phyloP scores from a whole-genome alignment of 1,140 invertebrate species.

The Pissodes strobi region DNA sequence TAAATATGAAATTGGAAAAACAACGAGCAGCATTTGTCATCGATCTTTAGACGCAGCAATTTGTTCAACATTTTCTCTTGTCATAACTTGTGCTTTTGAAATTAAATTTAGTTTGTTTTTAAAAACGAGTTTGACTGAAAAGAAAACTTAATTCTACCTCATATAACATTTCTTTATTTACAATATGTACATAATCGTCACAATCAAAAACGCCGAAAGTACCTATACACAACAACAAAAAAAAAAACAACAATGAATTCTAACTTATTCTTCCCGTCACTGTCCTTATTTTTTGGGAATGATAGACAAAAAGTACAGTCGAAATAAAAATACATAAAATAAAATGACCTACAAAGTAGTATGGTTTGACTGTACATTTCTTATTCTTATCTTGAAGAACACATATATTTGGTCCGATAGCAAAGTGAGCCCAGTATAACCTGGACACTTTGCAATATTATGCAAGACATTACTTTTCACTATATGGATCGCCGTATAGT shows the following conservation, averaged over 20 bases:
- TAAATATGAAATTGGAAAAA: no score
- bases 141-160: no score
- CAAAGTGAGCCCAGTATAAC: neutral
- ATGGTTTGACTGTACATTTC: neutral
- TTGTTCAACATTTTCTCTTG: no score
- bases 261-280: slow-evolving; percentile 5
- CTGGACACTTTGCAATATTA: neutral
- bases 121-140: no score
- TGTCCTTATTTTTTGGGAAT: slow-evolving; percentile 26
- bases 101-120: no score
- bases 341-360: neutral
- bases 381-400: no score
- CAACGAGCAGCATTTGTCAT: no score
- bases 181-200: slow-evolving; percentile 21
- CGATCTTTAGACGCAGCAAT: no score
- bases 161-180: slow-evolving; percentile 9
- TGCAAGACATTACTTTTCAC: neutral
- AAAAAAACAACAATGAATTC: slow-evolving; percentile 10
- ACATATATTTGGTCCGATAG: slow-evolving; percentile 23
- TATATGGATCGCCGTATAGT: neutral
- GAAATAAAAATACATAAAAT: slow-evolving; percentile 1
- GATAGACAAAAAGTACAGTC: slow-evolving; percentile 15
- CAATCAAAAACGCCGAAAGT: slow-evolving; percentile 8
- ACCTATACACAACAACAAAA: slow-evolving; percentile 6
- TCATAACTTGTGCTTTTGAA: no score